These are phyloP conservation scores for Sphinx pinastri DNA, from an alignment of 2,888 invertebrate genomes.

Conservation along the genomic window DNA sequence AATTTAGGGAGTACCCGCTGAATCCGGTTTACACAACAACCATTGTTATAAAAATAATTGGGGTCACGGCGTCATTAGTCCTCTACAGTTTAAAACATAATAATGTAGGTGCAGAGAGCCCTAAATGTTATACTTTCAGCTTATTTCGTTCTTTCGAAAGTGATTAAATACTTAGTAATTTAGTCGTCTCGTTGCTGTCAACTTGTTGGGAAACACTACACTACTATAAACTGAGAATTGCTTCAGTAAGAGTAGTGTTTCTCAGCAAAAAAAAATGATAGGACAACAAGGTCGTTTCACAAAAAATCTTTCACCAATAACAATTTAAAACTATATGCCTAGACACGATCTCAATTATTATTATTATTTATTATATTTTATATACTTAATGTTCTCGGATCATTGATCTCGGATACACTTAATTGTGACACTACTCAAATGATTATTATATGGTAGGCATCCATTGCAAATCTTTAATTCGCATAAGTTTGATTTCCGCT, in stretches of 20 bases:
- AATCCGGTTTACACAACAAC: constrained; percentile 64
- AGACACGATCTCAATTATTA: too few relatives aligned
- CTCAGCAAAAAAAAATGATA: too few relatives aligned
- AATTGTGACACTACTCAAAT: neutral
- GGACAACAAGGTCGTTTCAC: too few relatives aligned
- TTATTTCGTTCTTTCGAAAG: constrained; percentile 36
- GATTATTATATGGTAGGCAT: constrained; percentile 13
- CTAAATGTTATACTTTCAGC: constrained; percentile 19
- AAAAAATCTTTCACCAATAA: too few relatives aligned
- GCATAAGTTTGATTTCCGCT: neutral
- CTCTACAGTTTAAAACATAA: constrained; percentile 40
- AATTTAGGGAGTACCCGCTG: constrained; percentile 63
- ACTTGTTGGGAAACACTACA: too few relatives aligned
- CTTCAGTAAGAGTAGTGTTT: too few relatives aligned
- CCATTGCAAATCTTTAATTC: neutral
- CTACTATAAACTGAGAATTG: too few relatives aligned
- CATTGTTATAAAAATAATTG: constrained; percentile 79
- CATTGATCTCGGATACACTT: too few relatives aligned
- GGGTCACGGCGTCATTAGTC: constrained; percentile 64
- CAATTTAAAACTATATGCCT: too few relatives aligned
- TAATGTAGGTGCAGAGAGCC: constrained; percentile 16
- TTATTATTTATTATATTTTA: too few relatives aligned
- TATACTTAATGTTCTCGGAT: too few relatives aligned
- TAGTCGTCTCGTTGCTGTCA: neutral
- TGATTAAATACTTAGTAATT: constrained; percentile 41